These are phyloP conservation scores for Coremacera marginata DNA, from an alignment of 2,888 invertebrate species.

Conservation along the genomic window DNA sequence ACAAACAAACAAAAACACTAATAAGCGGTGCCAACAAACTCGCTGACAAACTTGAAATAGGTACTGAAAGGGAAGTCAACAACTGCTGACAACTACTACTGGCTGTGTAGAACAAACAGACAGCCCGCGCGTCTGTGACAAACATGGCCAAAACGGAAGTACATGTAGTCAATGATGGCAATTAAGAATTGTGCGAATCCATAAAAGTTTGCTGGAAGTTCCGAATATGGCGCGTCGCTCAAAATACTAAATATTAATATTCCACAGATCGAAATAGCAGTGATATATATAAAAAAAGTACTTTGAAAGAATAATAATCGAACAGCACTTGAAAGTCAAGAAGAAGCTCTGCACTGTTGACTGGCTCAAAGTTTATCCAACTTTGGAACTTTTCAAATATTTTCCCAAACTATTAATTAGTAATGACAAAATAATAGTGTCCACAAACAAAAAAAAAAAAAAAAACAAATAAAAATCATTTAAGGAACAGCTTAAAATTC, in stretches of 20 bases:
- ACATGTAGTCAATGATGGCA: background rate
- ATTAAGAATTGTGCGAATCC: background rate
- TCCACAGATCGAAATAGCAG: background rate
- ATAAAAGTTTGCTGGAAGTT: background rate
- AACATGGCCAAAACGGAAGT: background rate
- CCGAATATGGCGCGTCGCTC: background rate
- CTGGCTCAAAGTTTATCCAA: background rate
- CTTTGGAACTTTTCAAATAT: background rate
- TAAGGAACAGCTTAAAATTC: background rate
- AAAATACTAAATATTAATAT: background rate
- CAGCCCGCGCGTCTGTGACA: background rate
- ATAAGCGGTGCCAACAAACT: background rate
- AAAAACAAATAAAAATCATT: constrained; percentile 33
- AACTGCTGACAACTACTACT: background rate
- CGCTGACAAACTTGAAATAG: background rate
- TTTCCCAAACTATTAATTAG: constrained; percentile 34
- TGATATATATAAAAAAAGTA: background rate
- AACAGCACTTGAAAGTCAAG: background rate
- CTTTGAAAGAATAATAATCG: background rate
- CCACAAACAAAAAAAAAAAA: constrained; percentile 15
- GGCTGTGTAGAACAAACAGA: background rate
- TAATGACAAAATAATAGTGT: constrained; percentile 30
- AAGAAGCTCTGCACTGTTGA: background rate
- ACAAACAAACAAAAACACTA: background rate
- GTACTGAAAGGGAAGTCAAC: constrained; percentile 12